These are phyloP conservation scores for Erebia aethiops DNA, from an alignment of 2,888 invertebrate species.

Conservation along the genomic window DNA sequence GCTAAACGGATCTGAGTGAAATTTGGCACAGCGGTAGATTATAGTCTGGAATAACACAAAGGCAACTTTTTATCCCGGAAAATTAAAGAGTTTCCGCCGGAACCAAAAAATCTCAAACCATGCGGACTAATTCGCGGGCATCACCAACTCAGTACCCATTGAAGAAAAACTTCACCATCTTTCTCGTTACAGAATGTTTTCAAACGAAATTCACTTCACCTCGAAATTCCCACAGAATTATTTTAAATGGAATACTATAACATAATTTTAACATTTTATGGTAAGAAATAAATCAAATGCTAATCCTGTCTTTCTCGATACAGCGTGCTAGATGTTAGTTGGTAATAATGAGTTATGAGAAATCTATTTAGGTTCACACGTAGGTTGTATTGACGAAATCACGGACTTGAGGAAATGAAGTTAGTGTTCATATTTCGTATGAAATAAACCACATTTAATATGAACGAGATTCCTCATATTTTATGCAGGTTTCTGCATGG, in stretches of 20 bases:
- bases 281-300: constrained; percentile 29
- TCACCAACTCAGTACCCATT: too few species aligned
- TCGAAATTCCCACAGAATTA: constrained; percentile 12
- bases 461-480: too few species aligned
- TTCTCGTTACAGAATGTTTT: not conserved
- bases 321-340: constrained; percentile 6
- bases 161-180: not conserved
- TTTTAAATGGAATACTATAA: constrained; percentile 18
- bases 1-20: too few species aligned
- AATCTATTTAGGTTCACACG: constrained; percentile 19
- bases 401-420: not conserved
- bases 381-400: constrained; percentile 15
- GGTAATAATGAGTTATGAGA: constrained; percentile 25
- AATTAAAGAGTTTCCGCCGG: too few species aligned
- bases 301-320: constrained; percentile 28
- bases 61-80: too few species aligned
- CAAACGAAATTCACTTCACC: not conserved
- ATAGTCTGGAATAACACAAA: too few species aligned
- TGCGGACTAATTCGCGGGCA: too few species aligned
- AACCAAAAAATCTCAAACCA: too few species aligned
- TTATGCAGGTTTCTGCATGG: too few species aligned
- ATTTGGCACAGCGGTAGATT: too few species aligned
- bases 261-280: constrained; percentile 33
- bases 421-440: not conserved
- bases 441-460: too few species aligned